These are phyloP conservation scores for Aphyosemion australe DNA, from an alignment of 2,113 vertebrate species.

Conservation along the genomic window DNA sequence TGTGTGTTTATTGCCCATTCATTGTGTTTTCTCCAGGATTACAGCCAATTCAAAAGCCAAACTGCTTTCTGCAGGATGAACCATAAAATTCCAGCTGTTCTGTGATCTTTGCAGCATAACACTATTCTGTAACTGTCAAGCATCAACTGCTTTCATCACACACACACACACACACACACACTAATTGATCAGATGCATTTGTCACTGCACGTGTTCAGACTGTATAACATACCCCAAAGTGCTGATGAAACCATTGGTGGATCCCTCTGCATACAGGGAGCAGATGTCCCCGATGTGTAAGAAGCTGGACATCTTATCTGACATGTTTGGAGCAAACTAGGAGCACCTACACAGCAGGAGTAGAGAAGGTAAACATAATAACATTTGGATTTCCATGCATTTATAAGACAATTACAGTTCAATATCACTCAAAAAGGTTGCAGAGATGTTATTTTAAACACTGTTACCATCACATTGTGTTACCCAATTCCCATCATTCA, in stretches of 20 bases:
- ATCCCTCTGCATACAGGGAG: slow-evolving; percentile 96
- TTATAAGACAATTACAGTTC: not conserved
- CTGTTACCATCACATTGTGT: not conserved
- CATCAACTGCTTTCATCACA: not conserved
- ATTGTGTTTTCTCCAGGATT: not conserved
- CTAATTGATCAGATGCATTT: too few species aligned
- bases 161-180: not conserved
- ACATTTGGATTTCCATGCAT: too few species aligned
- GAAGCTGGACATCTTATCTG: slow-evolving; percentile 98
- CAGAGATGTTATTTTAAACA: not conserved
- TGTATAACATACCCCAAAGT: slow-evolving; percentile 88
- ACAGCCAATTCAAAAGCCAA: slow-evolving; percentile 23
- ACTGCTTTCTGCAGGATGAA: slow-evolving; percentile 21
- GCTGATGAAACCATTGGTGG: slow-evolving; percentile 98
- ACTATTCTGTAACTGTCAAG: not conserved
- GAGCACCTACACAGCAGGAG: slow-evolving; percentile 68
- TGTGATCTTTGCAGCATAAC: slow-evolving; percentile 2
- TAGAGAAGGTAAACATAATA: not conserved
- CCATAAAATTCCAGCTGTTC: not conserved
- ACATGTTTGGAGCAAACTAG: slow-evolving; percentile 82
- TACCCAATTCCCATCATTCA: not conserved
- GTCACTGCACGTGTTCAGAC: not conserved
- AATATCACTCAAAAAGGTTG: not conserved
- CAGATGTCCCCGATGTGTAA: slow-evolving; percentile 97
- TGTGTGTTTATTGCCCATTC: too few species aligned